Evolutionary conservation across 2,888 invertebrate species (phyloP), one percentile per base, ranked within the genome.

Genomic region (Diarsia brunnea): DNA sequence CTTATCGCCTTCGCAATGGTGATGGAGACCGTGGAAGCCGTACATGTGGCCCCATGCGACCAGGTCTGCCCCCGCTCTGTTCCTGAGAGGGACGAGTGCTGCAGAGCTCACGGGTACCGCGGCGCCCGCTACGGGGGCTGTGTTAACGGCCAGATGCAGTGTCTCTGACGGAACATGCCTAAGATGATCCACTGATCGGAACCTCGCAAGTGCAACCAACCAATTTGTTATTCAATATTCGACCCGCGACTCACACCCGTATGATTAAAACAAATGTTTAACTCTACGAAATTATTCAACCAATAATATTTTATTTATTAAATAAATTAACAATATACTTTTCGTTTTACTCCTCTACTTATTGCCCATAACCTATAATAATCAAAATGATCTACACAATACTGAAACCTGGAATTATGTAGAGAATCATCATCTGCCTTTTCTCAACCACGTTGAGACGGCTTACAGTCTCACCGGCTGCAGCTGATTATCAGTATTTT

Each of bases 1-100:
- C 78, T 78, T 45, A n/a, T 78, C 27, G 78, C 75, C 53, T 81
- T 66, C 47, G 82, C 76, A n/a, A 81, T 81, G 82, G 77, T 77
- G 63, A n/a, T 5, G 75, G 82, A 43, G 12, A 66, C 65, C 38
- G 47, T 81, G 4, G 60, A 61, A 10, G 78, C 75, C 12, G 60
- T 0, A 16, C 75, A 4, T 24, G 75, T 78, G 12, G n/a, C 16
- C 10, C 27, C 75, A 47, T 78, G 78, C 27, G 78, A 78, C 82
- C 47, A 75, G 65, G 82, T 66, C 53, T 78, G 78, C 47, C 1
- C 2, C 38, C 82, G 78, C n/a, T 49, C 2, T 12, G 14, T 2
- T 2, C 0, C 58, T 51, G 75, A 65, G n/a, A 65, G 4, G 75
- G 5, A 73, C 51, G 78, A 65, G 75, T 78, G 78, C 78, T 78